Conservation (phyloP, 2,797 vertebrate genomes). For the Pangasius mekongensis region DNA sequence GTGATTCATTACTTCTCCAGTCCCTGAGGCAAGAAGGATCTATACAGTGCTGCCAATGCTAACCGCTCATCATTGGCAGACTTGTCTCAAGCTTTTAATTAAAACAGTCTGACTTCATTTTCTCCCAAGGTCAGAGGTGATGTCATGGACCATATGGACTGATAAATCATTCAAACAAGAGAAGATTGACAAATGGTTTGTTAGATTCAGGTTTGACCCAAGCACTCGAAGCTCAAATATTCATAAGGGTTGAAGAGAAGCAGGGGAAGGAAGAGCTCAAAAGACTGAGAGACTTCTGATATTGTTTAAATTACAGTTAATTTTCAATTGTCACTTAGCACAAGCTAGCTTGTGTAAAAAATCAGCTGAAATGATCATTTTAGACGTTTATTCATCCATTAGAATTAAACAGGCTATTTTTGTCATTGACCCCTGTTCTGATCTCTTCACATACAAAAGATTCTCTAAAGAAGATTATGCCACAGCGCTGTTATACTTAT, state of each 20-base stretch:
- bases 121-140: constrained; percentile 63
- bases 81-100: constrained; percentile 68
- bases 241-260: background rate
- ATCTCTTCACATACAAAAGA: background rate
- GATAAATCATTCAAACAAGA: constrained; percentile 47
- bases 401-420: background rate
- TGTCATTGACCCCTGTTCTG: background rate
- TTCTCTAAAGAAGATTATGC: background rate
- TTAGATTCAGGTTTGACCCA: background rate
- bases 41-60: constrained; percentile 65
- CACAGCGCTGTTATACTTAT: background rate
- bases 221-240: background rate
- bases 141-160: constrained; percentile 55
- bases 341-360: background rate
- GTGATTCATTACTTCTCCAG: constrained; percentile 60
- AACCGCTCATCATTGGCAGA: constrained; percentile 72
- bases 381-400: background rate
- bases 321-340: background rate
- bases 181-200: constrained; percentile 26
- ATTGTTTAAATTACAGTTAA: background rate
- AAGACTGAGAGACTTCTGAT: background rate
- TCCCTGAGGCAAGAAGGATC: constrained; percentile 66
- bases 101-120: constrained; percentile 71
- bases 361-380: background rate
- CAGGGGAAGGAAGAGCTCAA: background rate